Evolutionary conservation across 1,140 invertebrate genomes (phyloP).

Genomic region (Bacillus rossius): DNA sequence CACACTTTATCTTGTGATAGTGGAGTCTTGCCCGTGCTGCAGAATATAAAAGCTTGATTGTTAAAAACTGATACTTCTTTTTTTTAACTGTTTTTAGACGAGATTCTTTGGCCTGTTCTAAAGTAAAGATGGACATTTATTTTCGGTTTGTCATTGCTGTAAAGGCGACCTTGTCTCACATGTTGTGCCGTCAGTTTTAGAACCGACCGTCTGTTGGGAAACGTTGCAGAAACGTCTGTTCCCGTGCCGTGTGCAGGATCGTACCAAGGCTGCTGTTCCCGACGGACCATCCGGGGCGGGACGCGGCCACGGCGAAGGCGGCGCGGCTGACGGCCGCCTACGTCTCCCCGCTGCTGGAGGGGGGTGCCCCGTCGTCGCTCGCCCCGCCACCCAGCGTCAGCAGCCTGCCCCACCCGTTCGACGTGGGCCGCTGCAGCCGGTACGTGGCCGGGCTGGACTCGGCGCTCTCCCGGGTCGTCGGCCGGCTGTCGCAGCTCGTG

Average conservation of each 20-base stretch:
- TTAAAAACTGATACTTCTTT: too few species aligned
- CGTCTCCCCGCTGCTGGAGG: conserved; percentile 23
- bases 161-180: too few species aligned
- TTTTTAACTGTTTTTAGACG: too few species aligned
- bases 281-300: conserved; percentile 37
- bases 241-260: conserved; percentile 25
- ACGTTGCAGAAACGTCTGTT: too few species aligned
- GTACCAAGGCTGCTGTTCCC: conserved; percentile 23
- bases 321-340: conserved; percentile 37
- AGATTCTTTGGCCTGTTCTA: too few species aligned
- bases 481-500: conserved; percentile 41
- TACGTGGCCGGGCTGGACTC: conserved; percentile 20
- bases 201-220: too few species aligned
- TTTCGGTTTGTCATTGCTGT: too few species aligned
- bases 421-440: conserved; percentile 6
- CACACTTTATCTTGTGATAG: too few species aligned
- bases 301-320: conserved; percentile 42
- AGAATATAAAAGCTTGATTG: too few species aligned
- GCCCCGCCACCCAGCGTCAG: conserved; percentile 6
- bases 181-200: too few species aligned
- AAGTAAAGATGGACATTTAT: too few species aligned
- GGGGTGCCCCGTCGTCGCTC: not conserved
- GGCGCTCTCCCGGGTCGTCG: conserved; percentile 48
- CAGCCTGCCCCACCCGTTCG: conserved; percentile 36
- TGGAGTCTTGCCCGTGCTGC: too few species aligned